Evolutionary conservation across 2,113 vertebrate genomes (phyloP), one percentile per base, ranked within the genome.

Genomic region (Hemicordylus capensis): DNA sequence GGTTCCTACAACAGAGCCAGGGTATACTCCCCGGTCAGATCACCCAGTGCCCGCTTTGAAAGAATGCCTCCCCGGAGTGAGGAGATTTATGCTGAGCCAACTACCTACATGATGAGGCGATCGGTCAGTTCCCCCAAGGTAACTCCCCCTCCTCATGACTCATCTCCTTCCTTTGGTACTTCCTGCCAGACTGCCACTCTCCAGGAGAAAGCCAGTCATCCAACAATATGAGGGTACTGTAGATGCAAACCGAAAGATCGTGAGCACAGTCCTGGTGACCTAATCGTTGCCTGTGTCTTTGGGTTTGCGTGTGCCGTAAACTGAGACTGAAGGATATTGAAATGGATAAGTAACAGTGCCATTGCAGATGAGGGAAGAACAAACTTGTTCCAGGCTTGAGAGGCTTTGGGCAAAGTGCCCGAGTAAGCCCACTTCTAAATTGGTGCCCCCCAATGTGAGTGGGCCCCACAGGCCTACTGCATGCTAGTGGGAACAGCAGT

Each of bases 91-190:
- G 96, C 96, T 0, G 97, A 99, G 83, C 97, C 98, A 0, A 89
- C 97, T 0, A 85, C 96, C 80, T 98, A 98, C 28, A 89, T 97
- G 81, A 95, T 99, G 94, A 96, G 98, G 81, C 83, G 98, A 26
- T 99, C 98, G 39, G 91, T 98, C 93, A 99, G 98, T 90, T 98
- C 98, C 39, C 98, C 98, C 14, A 99, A 99, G 97, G 98, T 99
- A 87, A 96, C 77, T 0, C 3, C 1, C 0, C 3, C 1, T 42
- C 0, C 0, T 74, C 58, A 34, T 2, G 15, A 15, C 28, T 28
- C 0, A 11, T 3, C n/a, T 1, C 1, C 3, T 51, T 0, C 28
- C 34, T 24, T 69, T 37, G 37, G 69, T 24, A 26, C 26, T 51
- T 59, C 46, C 66, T 26, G 31, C 39, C 46, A 14, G 9, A 12